Evolutionary conservation across 2,888 invertebrate genomes (phyloP), one percentile per base, ranked within the genome.

Genomic region (Oligia latruncula): DNA sequence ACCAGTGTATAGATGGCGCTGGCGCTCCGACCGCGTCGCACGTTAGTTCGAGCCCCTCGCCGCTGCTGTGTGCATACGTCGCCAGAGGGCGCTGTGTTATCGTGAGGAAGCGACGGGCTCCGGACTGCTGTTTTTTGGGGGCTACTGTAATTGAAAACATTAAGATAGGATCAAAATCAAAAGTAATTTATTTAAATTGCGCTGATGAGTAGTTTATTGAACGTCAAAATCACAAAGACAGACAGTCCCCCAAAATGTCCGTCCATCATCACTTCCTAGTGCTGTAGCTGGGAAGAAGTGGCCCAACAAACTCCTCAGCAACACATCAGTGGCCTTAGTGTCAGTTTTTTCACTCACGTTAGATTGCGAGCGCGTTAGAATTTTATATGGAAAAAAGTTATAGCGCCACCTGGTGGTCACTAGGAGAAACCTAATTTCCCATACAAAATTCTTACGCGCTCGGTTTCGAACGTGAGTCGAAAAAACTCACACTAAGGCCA

Each of bases 1-100:
- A 97, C 99, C 99, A 99, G 91, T 98, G 98, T 80, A 99, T 97
- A 74, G 97, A 97, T 23, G 99, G 99, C 65, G 98, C 97, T n/a
- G 99, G 99, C 0, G 97, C 97, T 0, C 98, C 99, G 85, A 98
- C 97, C 0, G 98, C 98, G 89, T 98, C 98, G 93, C 99, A 99
- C 60, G 97, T 97, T n/a, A 99, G 96, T 90, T 98, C 98, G 9
- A 98, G 92, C 0, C 97, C 97, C 0, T 97, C 93, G 20, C 98
- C 97, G 2, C 95, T 89, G 9, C 90, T 89, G 89, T 97, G 97
- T 40, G 94, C 93, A 76, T 97, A 95, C 0, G 94, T 89, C 1
- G 97, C 95, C 0, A 97, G 97, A 0, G 97, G 95, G 1, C 90
- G 87, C 0, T 88, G 86, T 2, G 90, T 91, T 40, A 96, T 86